Percentiles rank a stretch among this genome's conserved stretches.
Evolutionary conservation across 2,888 invertebrate species (phyloP).

Genomic region (Pandemis corylana): DNA sequence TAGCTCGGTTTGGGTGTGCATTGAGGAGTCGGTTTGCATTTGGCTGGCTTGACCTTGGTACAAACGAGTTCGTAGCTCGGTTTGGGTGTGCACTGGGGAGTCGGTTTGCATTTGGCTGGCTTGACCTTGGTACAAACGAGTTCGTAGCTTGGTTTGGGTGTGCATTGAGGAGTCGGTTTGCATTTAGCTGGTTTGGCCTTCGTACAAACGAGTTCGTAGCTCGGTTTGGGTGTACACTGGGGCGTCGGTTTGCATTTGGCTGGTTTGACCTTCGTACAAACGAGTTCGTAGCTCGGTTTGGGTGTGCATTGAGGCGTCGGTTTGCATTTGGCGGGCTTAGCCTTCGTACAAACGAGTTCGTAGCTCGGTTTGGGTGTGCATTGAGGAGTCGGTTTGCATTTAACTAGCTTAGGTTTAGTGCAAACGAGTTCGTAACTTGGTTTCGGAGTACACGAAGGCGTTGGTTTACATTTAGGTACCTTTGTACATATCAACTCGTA

Average conservation of each 20-base stretch:
- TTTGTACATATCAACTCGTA: too few relatives aligned
- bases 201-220: background rate
- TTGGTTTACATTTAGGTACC: background rate
- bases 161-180: background rate
- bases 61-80: background rate
- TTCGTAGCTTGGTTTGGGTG: background rate
- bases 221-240: background rate
- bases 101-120: background rate
- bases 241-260: background rate
- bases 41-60: background rate
- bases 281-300: too few relatives aligned
- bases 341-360: background rate
- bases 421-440: background rate
- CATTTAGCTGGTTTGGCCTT: background rate
- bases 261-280: background rate
- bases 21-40: background rate
- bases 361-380: background rate
- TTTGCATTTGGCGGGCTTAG: background rate
- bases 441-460: background rate
- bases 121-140: background rate
- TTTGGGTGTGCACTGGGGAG: background rate
- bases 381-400: background rate
- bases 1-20: background rate
- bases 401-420: background rate
- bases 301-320: background rate